Percentiles rank a stretch among this genome's conserved stretches.
These are phyloP conservation scores for Chromoteleia sp. DNA, from an alignment of 2,888 invertebrate species.

Conservation along the genomic window DNA sequence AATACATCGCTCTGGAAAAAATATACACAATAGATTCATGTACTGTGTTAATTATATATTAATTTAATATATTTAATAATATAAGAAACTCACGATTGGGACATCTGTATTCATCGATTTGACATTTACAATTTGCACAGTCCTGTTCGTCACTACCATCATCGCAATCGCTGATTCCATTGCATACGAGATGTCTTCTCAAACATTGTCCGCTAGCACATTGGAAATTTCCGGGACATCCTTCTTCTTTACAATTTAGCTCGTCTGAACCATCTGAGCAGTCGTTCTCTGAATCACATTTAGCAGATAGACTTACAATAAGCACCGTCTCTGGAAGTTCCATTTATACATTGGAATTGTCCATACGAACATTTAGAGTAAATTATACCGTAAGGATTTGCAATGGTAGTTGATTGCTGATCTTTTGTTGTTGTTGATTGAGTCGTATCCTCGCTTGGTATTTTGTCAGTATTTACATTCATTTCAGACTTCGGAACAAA, in stretches of 20 bases:
- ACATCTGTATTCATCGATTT: conserved; percentile 87
- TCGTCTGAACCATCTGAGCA: conserved; percentile 89
- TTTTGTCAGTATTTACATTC: conserved; percentile 9
- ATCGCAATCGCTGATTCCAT: conserved; percentile 87
- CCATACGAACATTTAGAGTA: conserved; percentile 86
- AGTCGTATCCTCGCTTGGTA: conserved; percentile 6
- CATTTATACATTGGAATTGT: conserved; percentile 87
- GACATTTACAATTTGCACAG: conserved; percentile 86
- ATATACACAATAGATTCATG: too few relatives aligned
- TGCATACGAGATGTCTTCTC: conserved; percentile 87
- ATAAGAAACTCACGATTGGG: conserved; percentile 75
- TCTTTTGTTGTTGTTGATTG: background rate
- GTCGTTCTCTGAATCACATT: conserved; percentile 87
- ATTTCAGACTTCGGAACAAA: conserved; percentile 47
- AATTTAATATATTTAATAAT: background rate
- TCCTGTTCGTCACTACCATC: conserved; percentile 87
- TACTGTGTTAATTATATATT: too few relatives aligned
- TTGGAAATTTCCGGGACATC: conserved; percentile 87
- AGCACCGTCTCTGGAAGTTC: conserved; percentile 87
- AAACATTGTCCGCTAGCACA: conserved; percentile 87
- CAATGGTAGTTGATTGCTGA: conserved; percentile 7
- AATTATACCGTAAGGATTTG: conserved; percentile 40
- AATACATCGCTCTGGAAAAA: conserved; percentile 85
- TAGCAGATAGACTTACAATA: conserved; percentile 85
- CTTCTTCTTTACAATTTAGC: conserved; percentile 85